Base-by-base conservation (phyloP, 1,140 invertebrate species). In the Propsilocerus akamusi region DNA sequence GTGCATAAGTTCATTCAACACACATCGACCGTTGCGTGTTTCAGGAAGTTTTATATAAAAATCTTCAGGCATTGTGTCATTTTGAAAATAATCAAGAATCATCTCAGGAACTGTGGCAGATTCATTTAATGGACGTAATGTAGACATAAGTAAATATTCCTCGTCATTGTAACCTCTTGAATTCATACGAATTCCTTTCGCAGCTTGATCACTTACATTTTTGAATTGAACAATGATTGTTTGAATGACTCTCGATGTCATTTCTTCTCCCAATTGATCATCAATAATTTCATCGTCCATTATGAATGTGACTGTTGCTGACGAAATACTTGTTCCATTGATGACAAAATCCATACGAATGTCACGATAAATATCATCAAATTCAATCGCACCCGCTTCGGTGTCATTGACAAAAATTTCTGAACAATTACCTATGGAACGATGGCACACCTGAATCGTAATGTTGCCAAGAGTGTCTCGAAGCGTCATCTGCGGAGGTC, bases 51-150 rank as follows among this genome's bases (percentile, higher is more conserved):
- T 41, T 20, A 41, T 5, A 20, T 20, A 20, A 20, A 20, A 41
- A 20, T 22, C 22, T 30, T 30, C n/a, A n/a, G 30, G 12, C 14
- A 37, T 14, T 41, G 34, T 17, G 17, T 20, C 34, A 41, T 41
- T 41, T 8, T 17, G 34, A 41, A 41, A 41, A 41, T 41, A 41
- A 41, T 41, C 34, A 41, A 41, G 22, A 20, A 41, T 41, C 34
- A 41, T 41, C 22, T 41, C 34, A 20, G 34, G 17, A 5, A 10
- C 34, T 7, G n/a, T 41, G 17, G 14, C 4, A 5, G 34, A 17
- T 20, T 41, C 34, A 41, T 41, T 41, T 20, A 41, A 17, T 17
- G 34, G 34, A 17, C 34, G 12, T 17, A 17, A 17, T 17, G 14
- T n/a, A 20, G 34, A 41, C 5, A 7, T 10, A 5, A 41, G 5